Evolutionary conservation across 2,888 invertebrate species (phyloP).

Genomic region (Magallana nippona): DNA sequence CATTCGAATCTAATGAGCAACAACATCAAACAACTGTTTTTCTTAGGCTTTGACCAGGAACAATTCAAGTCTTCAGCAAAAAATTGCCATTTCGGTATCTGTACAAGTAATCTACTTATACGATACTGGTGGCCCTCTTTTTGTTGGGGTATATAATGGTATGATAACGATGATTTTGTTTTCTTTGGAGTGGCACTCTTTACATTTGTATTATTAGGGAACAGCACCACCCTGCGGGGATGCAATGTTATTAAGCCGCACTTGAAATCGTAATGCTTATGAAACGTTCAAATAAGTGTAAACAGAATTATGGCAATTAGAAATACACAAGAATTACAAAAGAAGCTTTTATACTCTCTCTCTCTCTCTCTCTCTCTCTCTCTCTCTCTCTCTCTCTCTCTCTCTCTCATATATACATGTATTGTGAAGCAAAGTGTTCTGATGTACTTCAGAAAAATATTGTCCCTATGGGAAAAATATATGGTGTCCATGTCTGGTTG

Average conservation of each 20-base stretch:
- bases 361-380: too few relatives aligned
- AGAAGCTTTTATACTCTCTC: too few relatives aligned
- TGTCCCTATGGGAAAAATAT: too few relatives aligned
- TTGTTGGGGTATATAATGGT: not conserved
- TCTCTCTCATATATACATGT: too few relatives aligned
- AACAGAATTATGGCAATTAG: not conserved
- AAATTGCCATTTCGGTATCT: slow-evolving; percentile 19
- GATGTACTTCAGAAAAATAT: too few relatives aligned
- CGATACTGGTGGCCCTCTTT: slow-evolving; percentile 18
- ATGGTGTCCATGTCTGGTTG: too few relatives aligned
- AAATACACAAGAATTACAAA: not conserved
- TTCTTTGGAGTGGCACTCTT: slow-evolving; percentile 24
- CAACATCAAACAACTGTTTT: slow-evolving; percentile 34
- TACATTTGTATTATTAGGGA: not conserved
- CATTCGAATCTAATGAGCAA: slow-evolving; percentile 34
- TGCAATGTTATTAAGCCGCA: not conserved
- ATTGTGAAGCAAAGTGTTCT: too few relatives aligned
- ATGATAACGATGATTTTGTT: slow-evolving; percentile 6
- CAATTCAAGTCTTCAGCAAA: slow-evolving; percentile 10
- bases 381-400: too few relatives aligned
- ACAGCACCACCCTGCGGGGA: not conserved
- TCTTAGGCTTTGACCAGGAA: slow-evolving; percentile 3
- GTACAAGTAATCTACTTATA: slow-evolving; percentile 39
- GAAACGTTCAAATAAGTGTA: not conserved
- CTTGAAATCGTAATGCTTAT: not conserved